Conservation (phyloP, 2,113 vertebrate genomes). For the Montifringilla adamsi region DNA sequence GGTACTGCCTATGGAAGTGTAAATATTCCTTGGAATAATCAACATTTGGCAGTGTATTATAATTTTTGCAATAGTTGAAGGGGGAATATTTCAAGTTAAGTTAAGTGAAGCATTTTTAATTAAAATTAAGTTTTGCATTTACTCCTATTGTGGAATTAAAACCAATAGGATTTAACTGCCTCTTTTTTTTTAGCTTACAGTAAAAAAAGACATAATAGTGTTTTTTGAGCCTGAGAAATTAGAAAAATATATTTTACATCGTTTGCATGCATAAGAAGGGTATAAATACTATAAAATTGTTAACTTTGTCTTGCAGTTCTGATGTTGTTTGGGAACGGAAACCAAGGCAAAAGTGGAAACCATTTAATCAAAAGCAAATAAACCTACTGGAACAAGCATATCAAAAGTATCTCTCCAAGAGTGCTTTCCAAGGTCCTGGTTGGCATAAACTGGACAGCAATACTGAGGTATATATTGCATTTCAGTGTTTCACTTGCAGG, state of each 20-base stretch:
- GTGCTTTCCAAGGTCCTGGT: not conserved
- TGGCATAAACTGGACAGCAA: constrained; percentile 86
- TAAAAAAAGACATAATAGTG: not conserved
- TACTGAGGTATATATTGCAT: constrained; percentile 79
- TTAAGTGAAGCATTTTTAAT: not conserved
- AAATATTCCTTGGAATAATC: not conserved
- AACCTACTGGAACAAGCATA: constrained; percentile 85
- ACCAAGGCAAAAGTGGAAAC: constrained; percentile 90
- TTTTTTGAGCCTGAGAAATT: not conserved
- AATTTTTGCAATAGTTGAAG: not conserved
- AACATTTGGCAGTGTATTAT: not conserved
- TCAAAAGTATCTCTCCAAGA: constrained; percentile 73
- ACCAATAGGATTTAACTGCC: not conserved
- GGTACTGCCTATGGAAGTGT: constrained; percentile 68
- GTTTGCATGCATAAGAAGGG: not conserved
- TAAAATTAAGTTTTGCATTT: not conserved
- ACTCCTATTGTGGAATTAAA: not conserved
- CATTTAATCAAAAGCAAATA: constrained; percentile 92
- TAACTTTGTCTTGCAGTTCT: constrained; percentile 76
- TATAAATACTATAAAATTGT: not conserved
- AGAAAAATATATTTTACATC: not conserved
- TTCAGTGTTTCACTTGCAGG: not conserved
- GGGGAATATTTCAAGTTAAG: not conserved
- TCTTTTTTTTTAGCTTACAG: not conserved
- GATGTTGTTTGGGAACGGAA: constrained; percentile 94